Conservation (phyloP, 2,797 vertebrate genomes). For the Clarias laeviceps region DNA sequence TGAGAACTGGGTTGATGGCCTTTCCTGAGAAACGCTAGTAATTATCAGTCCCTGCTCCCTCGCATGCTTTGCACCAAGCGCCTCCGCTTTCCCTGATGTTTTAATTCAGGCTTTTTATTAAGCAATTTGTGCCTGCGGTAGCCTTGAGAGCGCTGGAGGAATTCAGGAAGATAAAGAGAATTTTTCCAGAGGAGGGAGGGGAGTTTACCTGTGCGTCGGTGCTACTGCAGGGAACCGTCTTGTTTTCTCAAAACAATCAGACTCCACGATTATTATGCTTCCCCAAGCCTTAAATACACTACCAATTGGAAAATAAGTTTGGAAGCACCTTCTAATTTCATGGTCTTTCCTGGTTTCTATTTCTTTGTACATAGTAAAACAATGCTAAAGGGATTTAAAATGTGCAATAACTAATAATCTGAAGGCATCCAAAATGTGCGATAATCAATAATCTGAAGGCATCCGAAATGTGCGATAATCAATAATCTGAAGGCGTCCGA, state of each 20-base stretch:
- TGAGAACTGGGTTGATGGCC: conserved; percentile 7
- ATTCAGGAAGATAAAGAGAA: conserved; percentile 34
- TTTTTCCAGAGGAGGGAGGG: conserved; percentile 14
- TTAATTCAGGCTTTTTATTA: conserved; percentile 50
- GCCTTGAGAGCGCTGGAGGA: conserved; percentile 34
- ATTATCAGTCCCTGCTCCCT: conserved; percentile 26
- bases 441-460: too few relatives aligned
- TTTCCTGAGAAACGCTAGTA: conserved; percentile 27
- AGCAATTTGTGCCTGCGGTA: conserved; percentile 42
- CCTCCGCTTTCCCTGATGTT: conserved; percentile 27
- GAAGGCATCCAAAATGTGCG: too few relatives aligned
- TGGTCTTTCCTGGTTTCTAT: too few relatives aligned
- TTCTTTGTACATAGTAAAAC: too few relatives aligned
- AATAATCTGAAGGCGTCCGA: too few relatives aligned
- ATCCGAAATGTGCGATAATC: too few relatives aligned
- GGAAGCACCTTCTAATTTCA: too few relatives aligned
- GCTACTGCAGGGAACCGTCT: not conserved
- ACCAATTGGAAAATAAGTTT: too few relatives aligned
- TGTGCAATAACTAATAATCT: too few relatives aligned
- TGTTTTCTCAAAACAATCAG: conserved; percentile 17
- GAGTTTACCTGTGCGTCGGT: conserved; percentile 12
- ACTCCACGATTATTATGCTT: conserved; percentile 1
- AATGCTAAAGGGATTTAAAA: too few relatives aligned
- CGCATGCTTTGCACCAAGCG: conserved; percentile 13
- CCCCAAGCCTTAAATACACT: not conserved